Percentiles rank a stretch among this genome's conserved stretches.
Evolutionary conservation across 2,113 vertebrate genomes (phyloP).

Genomic region (Cacatua alba): DNA sequence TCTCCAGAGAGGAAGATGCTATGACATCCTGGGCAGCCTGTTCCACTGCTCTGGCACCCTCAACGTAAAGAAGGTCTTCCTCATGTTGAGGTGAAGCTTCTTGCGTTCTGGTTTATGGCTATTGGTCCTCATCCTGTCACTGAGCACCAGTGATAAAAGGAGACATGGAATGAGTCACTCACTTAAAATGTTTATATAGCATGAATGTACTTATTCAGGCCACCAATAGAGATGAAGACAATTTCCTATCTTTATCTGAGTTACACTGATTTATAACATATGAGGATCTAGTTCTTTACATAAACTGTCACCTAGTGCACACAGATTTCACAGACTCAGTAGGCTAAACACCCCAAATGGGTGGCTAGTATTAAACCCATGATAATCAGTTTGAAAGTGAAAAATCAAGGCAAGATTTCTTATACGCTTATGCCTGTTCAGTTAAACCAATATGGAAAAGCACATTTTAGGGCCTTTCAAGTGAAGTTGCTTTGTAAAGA

Average conservation of each 20-base stretch:
- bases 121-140: not conserved
- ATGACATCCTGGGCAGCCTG: not conserved
- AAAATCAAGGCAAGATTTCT: not conserved
- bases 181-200: not conserved
- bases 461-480: not conserved
- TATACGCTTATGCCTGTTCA: not conserved
- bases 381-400: not conserved
- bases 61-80: not conserved
- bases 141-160: not conserved
- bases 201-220: not conserved
- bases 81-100: not conserved
- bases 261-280: not conserved
- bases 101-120: not conserved
- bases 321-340: not conserved
- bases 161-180: fast-evolving
- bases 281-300: not conserved
- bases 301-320: not conserved
- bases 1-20: not conserved
- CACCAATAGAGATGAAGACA: not conserved
- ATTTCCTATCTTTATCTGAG: not conserved
- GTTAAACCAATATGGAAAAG: not conserved
- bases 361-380: not conserved
- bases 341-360: not conserved
- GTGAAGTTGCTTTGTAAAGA: not conserved
- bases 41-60: not conserved